Evolutionary conservation across 2,888 invertebrate genomes (phyloP).

Genomic region (Diaprepes abbreviatus): DNA sequence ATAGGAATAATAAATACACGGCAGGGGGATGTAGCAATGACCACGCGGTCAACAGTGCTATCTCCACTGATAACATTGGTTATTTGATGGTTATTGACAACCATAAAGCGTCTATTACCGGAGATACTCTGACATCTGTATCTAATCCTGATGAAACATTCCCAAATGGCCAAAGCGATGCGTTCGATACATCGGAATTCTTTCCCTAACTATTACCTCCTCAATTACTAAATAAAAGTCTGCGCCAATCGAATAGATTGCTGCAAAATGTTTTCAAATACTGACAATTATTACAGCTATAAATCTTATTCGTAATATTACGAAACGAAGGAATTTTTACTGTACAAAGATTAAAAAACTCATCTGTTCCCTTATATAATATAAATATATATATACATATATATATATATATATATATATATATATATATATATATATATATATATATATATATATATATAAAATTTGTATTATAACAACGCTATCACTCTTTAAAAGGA

Average conservation of each 20-base stretch:
- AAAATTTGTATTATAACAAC: too few relatives aligned
- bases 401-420: too few relatives aligned
- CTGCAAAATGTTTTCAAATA: conserved; percentile 18
- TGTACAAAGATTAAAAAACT: too few relatives aligned
- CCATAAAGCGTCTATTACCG: conserved; percentile 61
- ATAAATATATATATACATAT: too few relatives aligned
- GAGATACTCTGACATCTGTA: conserved; percentile 61
- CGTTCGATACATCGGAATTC: conserved; percentile 48
- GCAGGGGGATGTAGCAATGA: conserved; percentile 42
- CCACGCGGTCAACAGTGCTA: conserved; percentile 57
- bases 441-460: too few relatives aligned
- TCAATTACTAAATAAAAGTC: conserved; percentile 47
- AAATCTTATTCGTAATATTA: not conserved
- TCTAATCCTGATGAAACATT: conserved; percentile 59
- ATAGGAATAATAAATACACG: conserved; percentile 49
- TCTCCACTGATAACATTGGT: conserved; percentile 63
- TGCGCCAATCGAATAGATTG: conserved; percentile 33
- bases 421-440: too few relatives aligned
- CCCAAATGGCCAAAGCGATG: conserved; percentile 45
- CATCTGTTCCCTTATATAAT: too few relatives aligned
- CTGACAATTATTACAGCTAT: conserved; percentile 14
- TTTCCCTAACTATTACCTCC: conserved; percentile 46
- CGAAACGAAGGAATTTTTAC: too few relatives aligned
- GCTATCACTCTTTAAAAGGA: too few relatives aligned
- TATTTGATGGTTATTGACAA: conserved; percentile 65